phyloP scores from a whole-genome alignment of 2,113 vertebrate species.

The Azemiops feae region DNA sequence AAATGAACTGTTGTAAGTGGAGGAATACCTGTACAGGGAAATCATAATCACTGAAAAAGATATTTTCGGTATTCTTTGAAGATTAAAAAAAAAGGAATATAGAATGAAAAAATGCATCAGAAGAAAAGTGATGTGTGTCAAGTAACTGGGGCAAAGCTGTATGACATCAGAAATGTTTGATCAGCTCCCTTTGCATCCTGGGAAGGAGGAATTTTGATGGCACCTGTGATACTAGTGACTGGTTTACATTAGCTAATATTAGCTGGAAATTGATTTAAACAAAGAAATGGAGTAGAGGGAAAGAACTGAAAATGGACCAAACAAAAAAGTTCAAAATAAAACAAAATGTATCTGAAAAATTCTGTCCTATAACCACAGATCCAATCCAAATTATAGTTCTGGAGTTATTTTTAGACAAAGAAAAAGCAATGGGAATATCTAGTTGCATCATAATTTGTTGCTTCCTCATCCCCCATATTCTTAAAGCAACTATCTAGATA shows the following conservation, averaged over 20 bases:
- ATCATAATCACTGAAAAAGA: not conserved
- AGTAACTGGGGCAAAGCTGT: not conserved
- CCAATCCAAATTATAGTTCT: not conserved
- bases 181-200: not conserved
- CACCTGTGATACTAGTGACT: not conserved
- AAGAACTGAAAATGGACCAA: not conserved
- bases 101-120: not conserved
- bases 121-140: not conserved
- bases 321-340: not conserved
- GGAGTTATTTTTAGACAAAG: not conserved
- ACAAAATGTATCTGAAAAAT: not conserved
- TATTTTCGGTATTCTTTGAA: not conserved
- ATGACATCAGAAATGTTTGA: not conserved
- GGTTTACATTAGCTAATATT: not conserved
- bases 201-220: not conserved
- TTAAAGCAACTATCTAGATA: not conserved
- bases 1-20: too few species aligned
- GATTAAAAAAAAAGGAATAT: not conserved
- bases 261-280: not conserved
- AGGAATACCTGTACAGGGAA: not conserved
- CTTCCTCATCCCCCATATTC: not conserved
- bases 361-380: not conserved
- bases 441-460: not conserved
- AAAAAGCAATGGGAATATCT: not conserved
- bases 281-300: not conserved